Conservation (phyloP, 2,113 vertebrate species). For the Odontesthes bonariensis region DNA sequence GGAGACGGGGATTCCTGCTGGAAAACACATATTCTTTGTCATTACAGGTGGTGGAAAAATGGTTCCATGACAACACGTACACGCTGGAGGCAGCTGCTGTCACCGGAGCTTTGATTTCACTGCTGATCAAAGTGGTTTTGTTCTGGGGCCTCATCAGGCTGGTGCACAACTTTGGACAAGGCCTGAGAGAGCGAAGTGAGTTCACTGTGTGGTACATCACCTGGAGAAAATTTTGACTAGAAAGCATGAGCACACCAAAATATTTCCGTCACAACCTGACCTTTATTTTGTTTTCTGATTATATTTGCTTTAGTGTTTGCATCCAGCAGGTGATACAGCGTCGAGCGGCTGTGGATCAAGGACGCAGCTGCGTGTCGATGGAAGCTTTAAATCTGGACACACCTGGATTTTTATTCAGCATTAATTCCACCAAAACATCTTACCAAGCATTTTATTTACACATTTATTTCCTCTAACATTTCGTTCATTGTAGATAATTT, state of each 20-base stretch:
- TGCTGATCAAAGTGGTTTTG: constrained; percentile 85
- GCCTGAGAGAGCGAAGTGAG: constrained; percentile 88
- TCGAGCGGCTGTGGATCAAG: background rate
- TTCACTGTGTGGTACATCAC: constrained; percentile 6
- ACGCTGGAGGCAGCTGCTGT: constrained; percentile 85
- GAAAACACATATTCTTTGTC: constrained; percentile 5
- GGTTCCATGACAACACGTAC: constrained; percentile 79
- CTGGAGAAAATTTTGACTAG: too few relatives aligned
- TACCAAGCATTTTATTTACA: background rate
- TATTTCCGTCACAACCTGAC: background rate
- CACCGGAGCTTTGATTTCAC: constrained; percentile 82
- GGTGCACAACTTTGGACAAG: constrained; percentile 85
- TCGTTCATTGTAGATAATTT: too few relatives aligned
- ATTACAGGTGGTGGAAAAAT: constrained; percentile 78
- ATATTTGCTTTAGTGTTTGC: constrained; percentile 80
- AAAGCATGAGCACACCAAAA: background rate
- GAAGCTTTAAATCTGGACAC: too few relatives aligned
- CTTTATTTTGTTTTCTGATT: background rate
- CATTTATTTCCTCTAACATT: background rate
- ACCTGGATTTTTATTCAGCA: background rate
- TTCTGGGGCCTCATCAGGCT: constrained; percentile 83
- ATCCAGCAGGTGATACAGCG: constrained; percentile 54
- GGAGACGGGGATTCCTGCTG: background rate
- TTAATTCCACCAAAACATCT: background rate
- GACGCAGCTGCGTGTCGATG: background rate